Percentiles rank a stretch among this genome's conserved stretches.
phyloP scores from a whole-genome alignment of 1,140 invertebrate species.

The Aphelenchoides avenae region DNA sequence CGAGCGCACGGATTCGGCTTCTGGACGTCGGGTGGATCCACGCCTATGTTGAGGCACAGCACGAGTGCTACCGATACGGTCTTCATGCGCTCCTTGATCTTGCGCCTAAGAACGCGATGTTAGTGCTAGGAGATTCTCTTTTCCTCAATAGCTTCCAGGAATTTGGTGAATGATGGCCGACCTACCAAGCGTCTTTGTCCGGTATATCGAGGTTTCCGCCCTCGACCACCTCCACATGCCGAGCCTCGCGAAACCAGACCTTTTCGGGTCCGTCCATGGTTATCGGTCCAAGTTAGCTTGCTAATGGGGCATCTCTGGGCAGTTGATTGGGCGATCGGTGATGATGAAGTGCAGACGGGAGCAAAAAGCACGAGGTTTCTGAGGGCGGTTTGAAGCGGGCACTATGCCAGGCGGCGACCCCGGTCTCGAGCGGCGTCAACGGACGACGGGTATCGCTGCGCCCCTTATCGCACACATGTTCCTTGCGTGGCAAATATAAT shows the following conservation, averaged over 20 bases:
- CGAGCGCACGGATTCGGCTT: slow-evolving; percentile 93
- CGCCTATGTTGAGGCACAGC: slow-evolving; percentile 93
- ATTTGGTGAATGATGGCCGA: too few relatives aligned
- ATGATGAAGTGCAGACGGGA: slow-evolving; percentile 2
- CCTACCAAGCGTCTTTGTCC: slow-evolving; percentile 37
- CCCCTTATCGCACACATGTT: too few relatives aligned
- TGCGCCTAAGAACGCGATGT: slow-evolving; percentile 36
- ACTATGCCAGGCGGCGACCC: too few relatives aligned
- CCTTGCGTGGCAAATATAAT: too few relatives aligned
- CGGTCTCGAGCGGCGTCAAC: too few relatives aligned
- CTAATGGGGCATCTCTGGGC: too few relatives aligned
- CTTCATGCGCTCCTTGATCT: slow-evolving; percentile 70
- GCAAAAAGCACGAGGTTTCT: too few relatives aligned
- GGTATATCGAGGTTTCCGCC: slow-evolving; percentile 25
- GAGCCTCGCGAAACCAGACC: slow-evolving; percentile 46
- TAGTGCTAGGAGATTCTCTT: slow-evolving; percentile 7
- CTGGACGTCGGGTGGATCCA: slow-evolving; percentile 94
- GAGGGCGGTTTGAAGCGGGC: too few relatives aligned
- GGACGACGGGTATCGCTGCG: too few relatives aligned
- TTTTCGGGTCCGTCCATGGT: slow-evolving; percentile 25
- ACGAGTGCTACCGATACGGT: slow-evolving; percentile 98
- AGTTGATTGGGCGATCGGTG: not conserved
- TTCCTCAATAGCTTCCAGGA: too few relatives aligned
- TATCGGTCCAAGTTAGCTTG: too few relatives aligned
- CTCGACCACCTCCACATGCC: slow-evolving; percentile 40